Conservation (phyloP, 2,113 vertebrate species). For the Suricata suricatta region DNA sequence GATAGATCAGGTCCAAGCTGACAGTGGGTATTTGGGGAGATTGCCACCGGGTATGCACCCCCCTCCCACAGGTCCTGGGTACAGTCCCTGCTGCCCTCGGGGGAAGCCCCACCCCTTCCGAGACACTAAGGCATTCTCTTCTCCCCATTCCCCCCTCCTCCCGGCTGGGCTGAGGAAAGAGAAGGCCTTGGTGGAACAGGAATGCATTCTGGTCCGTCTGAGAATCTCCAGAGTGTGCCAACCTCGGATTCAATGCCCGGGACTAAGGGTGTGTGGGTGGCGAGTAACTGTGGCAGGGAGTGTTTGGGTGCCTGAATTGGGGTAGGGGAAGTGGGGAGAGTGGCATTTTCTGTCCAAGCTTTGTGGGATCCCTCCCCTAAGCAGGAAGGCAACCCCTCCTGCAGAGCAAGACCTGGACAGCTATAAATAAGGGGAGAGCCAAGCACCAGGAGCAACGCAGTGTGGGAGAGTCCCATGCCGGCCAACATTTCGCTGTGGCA, state of each 20-base stretch:
- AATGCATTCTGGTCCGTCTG: not conserved
- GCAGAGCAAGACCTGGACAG: not conserved
- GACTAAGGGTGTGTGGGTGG: not conserved
- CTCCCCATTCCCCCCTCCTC: not conserved
- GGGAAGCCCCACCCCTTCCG: not conserved
- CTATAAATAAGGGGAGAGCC: not conserved
- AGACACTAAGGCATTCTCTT: slow-evolving; percentile 45
- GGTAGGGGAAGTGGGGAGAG: not conserved
- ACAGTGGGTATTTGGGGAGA: not conserved
- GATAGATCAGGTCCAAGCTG: not conserved
- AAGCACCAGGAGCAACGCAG: not conserved
- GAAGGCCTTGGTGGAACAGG: slow-evolving; percentile 11
- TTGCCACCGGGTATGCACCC: not conserved
- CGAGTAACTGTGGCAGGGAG: not conserved
- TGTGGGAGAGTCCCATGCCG: not conserved
- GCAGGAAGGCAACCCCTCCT: not conserved
- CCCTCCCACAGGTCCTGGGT: not conserved
- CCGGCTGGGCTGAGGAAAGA: not conserved
- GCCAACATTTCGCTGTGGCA: not conserved
- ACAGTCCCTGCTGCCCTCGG: not conserved
- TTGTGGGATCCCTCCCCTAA: not conserved
- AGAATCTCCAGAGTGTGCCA: not conserved
- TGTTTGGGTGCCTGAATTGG: not conserved
- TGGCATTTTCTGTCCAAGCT: not conserved
- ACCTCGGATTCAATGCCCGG: not conserved